Evolutionary conservation across 2,888 invertebrate species (phyloP).

Genomic region (Sinodicranocentrus sp.): DNA sequence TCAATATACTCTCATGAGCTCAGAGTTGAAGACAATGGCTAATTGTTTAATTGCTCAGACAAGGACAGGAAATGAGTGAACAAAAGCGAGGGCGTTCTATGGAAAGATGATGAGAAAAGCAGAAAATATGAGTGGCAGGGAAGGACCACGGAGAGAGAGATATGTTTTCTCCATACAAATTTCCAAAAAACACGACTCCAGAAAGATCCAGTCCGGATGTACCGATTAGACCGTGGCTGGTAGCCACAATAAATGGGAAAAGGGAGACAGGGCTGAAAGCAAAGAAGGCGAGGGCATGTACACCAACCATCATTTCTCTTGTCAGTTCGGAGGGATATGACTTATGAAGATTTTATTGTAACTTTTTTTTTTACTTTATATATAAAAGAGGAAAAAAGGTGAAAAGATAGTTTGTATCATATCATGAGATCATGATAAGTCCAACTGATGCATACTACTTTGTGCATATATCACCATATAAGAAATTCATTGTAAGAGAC

Average conservation of each 20-base stretch:
- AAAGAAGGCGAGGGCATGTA: conserved; percentile 10
- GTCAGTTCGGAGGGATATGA: conserved; percentile 41
- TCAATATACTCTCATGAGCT: too few species aligned
- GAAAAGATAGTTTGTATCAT: conserved; percentile 11
- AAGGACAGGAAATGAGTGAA: conserved; percentile 63
- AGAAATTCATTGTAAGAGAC: too few species aligned
- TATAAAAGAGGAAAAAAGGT: conserved; percentile 20
- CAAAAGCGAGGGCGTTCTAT: conserved; percentile 37
- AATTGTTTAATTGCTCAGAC: conserved; percentile 64
- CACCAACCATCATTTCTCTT: neutral
- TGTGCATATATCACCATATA: too few species aligned
- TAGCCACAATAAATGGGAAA: neutral
- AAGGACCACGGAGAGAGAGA: neutral
- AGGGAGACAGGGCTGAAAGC: conserved; percentile 16
- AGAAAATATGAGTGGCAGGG: conserved; percentile 19
- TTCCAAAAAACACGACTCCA: neutral
- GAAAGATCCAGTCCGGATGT: conserved; percentile 53
- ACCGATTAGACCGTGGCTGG: conserved; percentile 57
- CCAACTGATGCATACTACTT: too few species aligned
- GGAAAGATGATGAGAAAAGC: conserved; percentile 20
- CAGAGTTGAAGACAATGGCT: conserved; percentile 43
- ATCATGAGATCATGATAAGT: too few species aligned
- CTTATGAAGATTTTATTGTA: conserved; percentile 39
- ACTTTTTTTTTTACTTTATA: neutral
- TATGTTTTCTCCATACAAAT: neutral